Conservation (phyloP, 2,797 vertebrate genomes). For the Scleropages formosus region DNA sequence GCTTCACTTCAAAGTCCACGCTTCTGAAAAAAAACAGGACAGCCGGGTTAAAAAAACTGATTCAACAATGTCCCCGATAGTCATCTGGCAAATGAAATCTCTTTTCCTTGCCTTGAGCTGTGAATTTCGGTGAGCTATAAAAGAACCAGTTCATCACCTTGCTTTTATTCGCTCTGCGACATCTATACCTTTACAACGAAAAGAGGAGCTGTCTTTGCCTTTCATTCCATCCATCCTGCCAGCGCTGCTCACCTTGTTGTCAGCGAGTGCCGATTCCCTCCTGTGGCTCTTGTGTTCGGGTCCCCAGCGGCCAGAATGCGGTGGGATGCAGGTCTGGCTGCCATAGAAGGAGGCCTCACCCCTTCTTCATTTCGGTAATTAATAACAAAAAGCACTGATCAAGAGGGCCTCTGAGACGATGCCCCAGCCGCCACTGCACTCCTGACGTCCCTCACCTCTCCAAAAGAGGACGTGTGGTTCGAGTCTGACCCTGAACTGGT, state of each 20-base stretch:
- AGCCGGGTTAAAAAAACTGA: conserved; percentile 36
- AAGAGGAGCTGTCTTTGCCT: conserved; percentile 27
- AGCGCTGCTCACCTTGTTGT: conserved; percentile 17
- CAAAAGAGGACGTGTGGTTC: conserved; percentile 33
- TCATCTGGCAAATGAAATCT: conserved; percentile 31
- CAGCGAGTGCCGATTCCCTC: background rate
- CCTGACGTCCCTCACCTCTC: conserved; percentile 28
- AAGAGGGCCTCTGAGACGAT: conserved; percentile 40
- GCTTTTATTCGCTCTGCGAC: conserved; percentile 22
- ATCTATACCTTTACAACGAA: conserved; percentile 28
- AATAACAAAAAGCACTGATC: conserved; percentile 48
- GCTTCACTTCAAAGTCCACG: conserved; percentile 40
- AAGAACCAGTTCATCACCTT: conserved; percentile 1
- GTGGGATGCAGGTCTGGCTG: conserved; percentile 31
- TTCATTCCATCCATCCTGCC: conserved; percentile 34
- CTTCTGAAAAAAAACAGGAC: conserved; percentile 27
- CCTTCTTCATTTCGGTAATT: conserved; percentile 49
- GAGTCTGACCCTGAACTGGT: background rate
- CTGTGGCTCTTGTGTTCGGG: conserved; percentile 19
- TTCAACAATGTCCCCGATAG: conserved; percentile 37
- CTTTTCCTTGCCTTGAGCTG: conserved; percentile 28
- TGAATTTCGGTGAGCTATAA: conserved; percentile 18
- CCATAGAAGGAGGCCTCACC: background rate
- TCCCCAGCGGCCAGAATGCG: conserved; percentile 15
- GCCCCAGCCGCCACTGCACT: conserved; percentile 16